Evolutionary conservation across 2,888 invertebrate species (phyloP).

Genomic region (Orthosia gothica): DNA sequence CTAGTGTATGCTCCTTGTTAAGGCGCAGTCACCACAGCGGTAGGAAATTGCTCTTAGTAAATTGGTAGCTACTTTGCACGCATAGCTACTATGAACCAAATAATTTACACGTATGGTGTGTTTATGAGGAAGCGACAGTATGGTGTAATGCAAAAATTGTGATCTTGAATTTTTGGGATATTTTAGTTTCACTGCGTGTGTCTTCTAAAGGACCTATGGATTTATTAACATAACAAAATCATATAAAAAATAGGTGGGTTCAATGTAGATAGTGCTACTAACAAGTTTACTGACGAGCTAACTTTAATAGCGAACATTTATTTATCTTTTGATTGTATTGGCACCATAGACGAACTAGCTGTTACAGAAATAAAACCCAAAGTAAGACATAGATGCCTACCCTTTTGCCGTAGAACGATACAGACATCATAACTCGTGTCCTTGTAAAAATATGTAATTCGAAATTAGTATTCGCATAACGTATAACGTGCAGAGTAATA

Average conservation of each 20-base stretch:
- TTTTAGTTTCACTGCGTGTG: too few relatives aligned
- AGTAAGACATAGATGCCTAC: background rate
- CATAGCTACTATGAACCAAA: background rate
- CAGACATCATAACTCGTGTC: background rate
- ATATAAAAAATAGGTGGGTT: too few relatives aligned
- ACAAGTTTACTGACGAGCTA: too few relatives aligned
- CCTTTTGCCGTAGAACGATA: background rate
- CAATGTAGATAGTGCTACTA: too few relatives aligned
- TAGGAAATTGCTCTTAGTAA: background rate
- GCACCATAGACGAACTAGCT: background rate
- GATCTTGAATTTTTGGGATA: too few relatives aligned
- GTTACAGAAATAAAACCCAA: background rate
- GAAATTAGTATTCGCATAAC: slow-evolving; percentile 57
- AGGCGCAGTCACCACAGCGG: slow-evolving; percentile 2
- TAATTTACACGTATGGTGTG: too few relatives aligned
- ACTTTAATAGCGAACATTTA: too few relatives aligned
- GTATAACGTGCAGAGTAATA: slow-evolving; percentile 48
- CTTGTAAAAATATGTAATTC: slow-evolving; percentile 38
- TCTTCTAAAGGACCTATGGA: too few relatives aligned
- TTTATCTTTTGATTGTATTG: too few relatives aligned
- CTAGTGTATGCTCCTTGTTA: slow-evolving; percentile 30
- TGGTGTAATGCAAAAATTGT: too few relatives aligned
- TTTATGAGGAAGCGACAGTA: too few relatives aligned
- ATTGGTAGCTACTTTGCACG: slow-evolving; percentile 6
- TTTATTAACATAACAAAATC: too few relatives aligned